phyloP scores from a whole-genome alignment of 2,113 vertebrate genomes.

The Copsychus sechellarum region DNA sequence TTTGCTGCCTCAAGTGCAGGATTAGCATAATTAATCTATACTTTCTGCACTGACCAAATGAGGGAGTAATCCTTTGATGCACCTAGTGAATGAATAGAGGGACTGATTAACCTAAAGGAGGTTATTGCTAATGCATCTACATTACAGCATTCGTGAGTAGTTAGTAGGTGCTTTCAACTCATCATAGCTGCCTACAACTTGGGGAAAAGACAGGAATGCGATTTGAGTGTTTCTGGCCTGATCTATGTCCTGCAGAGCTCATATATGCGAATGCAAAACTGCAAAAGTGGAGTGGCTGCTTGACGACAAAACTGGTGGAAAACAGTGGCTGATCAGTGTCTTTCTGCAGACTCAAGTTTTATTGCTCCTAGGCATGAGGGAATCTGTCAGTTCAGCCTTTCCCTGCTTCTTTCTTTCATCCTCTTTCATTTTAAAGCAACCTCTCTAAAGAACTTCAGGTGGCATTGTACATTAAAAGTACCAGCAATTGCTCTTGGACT shows the following conservation, averaged over 20 bases:
- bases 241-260: not conserved
- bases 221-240: not conserved
- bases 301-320: not conserved
- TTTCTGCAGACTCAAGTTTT: not conserved
- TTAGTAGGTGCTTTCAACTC: not conserved
- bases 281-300: not conserved
- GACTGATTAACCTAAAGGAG: constrained; percentile 15
- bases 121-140: not conserved
- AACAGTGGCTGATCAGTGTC: not conserved
- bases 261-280: not conserved
- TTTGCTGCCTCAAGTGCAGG: not conserved
- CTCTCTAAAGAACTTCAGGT: not conserved
- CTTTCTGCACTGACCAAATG: not conserved
- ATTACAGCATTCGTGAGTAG: not conserved
- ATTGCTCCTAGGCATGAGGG: not conserved
- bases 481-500: not conserved
- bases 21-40: constrained; percentile 53
- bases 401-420: not conserved
- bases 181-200: not conserved
- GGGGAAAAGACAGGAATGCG: not conserved
- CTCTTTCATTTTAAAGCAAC: not conserved
- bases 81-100: constrained; percentile 14
- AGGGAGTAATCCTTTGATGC: not conserved
- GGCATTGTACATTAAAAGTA: not conserved
- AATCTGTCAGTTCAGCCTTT: not conserved